Percentiles rank a stretch among this genome's conserved stretches.
Evolutionary conservation across 1,140 invertebrate species (phyloP).

Genomic region (Chrysopa pallens): DNA sequence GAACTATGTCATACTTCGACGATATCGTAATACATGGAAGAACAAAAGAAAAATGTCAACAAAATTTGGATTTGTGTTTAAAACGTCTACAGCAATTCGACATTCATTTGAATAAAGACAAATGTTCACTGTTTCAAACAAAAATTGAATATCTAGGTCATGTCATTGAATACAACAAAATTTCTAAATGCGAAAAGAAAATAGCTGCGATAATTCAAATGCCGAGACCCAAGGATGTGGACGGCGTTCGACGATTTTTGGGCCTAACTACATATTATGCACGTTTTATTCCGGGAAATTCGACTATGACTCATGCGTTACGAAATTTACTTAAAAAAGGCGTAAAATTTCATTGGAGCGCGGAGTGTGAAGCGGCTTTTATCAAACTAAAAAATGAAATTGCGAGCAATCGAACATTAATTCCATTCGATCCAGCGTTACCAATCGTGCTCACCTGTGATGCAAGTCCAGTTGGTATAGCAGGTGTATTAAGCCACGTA

Average conservation of each 20-base stretch:
- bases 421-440: constrained; percentile 6
- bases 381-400: constrained; percentile 11
- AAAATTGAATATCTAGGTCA: constrained; percentile 12
- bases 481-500: background rate
- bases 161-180: constrained; percentile 4
- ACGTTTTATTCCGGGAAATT: constrained; percentile 11
- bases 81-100: constrained; percentile 2
- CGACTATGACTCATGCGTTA: background rate
- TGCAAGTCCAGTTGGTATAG: background rate
- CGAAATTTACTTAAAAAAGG: constrained; percentile 6
- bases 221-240: constrained; percentile 9
- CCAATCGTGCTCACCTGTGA: constrained; percentile 4
- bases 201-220: constrained; percentile 12
- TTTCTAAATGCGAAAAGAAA: constrained; percentile 7
- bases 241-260: constrained; percentile 14
- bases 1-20: constrained; percentile 10
- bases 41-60: constrained; percentile 9
- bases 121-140: constrained; percentile 6
- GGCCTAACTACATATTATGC: constrained; percentile 18
- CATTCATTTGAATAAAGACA: constrained; percentile 3
- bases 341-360: constrained; percentile 5
- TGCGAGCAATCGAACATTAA: constrained; percentile 10
- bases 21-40: constrained; percentile 13
- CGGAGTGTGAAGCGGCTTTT: constrained; percentile 9
- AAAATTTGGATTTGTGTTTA: too few relatives aligned